Percentiles rank a stretch among this genome's conserved stretches.
These are phyloP conservation scores for Numenius phaeopus DNA, from an alignment of 2,797 vertebrate species.

Conservation along the genomic window DNA sequence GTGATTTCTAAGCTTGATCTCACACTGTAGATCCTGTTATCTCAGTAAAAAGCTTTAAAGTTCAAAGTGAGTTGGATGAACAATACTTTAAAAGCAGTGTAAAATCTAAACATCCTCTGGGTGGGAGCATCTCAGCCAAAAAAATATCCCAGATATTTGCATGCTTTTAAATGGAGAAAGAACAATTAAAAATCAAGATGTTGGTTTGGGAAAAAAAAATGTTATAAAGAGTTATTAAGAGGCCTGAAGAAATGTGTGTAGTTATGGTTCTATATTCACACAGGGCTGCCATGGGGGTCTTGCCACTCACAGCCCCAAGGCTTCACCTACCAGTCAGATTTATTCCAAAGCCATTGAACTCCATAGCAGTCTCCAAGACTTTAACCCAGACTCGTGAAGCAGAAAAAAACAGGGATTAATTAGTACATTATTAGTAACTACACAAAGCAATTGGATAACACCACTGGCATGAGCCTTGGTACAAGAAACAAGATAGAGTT, in stretches of 20 bases:
- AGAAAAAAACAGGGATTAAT: background rate
- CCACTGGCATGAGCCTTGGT: background rate
- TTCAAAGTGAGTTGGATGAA: slow-evolving; percentile 79
- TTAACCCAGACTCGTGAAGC: background rate
- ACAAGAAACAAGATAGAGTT: background rate
- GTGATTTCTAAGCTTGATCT: slow-evolving; percentile 81
- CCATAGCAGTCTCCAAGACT: background rate
- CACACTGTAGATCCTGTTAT: slow-evolving; percentile 76
- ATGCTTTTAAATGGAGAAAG: background rate
- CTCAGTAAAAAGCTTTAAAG: slow-evolving; percentile 78
- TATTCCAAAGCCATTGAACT: background rate
- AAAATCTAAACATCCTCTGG: slow-evolving; percentile 32
- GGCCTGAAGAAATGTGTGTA: background rate
- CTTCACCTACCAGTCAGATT: background rate
- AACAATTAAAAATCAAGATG: background rate
- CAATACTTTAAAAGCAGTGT: slow-evolving; percentile 70
- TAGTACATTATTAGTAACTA: background rate
- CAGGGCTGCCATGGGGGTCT: rapidly evolving
- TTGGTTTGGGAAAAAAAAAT: background rate
- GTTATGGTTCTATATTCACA: background rate
- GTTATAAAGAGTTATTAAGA: background rate
- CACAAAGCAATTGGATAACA: background rate
- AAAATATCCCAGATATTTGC: background rate
- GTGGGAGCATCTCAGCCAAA: slow-evolving; percentile 22
- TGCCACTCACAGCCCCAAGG: background rate